phyloP scores from a whole-genome alignment of 2,888 invertebrate genomes.

The Conomelus anceps region DNA sequence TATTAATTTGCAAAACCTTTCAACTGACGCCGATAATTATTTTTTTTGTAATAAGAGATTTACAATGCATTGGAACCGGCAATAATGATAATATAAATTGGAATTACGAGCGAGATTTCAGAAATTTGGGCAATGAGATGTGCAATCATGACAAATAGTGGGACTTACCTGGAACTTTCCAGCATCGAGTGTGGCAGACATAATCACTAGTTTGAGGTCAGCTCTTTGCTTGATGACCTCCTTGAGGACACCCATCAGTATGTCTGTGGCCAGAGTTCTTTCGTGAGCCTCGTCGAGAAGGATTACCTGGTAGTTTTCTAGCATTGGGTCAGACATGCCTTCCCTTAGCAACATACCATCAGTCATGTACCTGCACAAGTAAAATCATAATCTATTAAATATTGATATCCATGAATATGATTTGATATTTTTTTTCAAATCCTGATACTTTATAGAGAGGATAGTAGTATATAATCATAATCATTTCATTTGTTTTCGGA shows the following conservation, averaged over 20 bases:
- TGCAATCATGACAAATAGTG: too few species aligned
- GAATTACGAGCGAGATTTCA: too few species aligned
- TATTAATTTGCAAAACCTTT: too few species aligned
- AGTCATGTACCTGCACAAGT: slow-evolving; percentile 77
- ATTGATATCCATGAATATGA: background rate
- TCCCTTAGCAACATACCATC: slow-evolving; percentile 99
- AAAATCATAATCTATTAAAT: slow-evolving; percentile 1
- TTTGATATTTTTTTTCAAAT: too few species aligned
- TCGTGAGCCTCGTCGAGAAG: slow-evolving; percentile 98
- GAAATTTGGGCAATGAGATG: too few species aligned
- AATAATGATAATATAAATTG: too few species aligned
- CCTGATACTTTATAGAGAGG: too few species aligned
- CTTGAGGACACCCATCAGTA: slow-evolving; percentile 96
- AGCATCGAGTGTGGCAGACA: slow-evolving; percentile 98
- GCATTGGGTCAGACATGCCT: slow-evolving; percentile 98
- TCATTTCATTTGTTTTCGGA: too few species aligned
- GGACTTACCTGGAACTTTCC: slow-evolving; percentile 87
- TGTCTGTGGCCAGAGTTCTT: slow-evolving; percentile 95
- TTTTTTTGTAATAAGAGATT: too few species aligned
- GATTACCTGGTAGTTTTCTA: slow-evolving; percentile 92
- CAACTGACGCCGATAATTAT: too few species aligned
- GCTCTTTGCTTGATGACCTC: slow-evolving; percentile 89
- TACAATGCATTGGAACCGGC: too few species aligned
- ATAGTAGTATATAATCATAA: too few species aligned
- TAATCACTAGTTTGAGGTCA: slow-evolving; percentile 94